These are phyloP conservation scores for Heterotilapia buettikoferi DNA, from an alignment of 2,113 vertebrate genomes.

Conservation along the genomic window DNA sequence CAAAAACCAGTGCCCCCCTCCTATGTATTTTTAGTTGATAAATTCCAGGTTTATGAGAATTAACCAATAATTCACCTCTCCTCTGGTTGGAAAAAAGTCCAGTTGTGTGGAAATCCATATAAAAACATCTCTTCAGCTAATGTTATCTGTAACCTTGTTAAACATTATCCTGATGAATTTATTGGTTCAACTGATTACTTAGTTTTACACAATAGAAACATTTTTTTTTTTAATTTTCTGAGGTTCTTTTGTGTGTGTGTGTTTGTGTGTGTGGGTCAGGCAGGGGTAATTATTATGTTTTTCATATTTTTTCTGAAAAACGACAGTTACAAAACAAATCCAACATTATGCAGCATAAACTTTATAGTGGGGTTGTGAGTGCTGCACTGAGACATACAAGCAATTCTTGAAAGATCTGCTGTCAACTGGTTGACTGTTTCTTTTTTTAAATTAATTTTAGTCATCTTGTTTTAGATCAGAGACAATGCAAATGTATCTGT, in stretches of 20 bases:
- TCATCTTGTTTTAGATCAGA: not conserved
- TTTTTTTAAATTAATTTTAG: not conserved
- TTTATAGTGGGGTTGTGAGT: not conserved
- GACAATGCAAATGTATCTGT: not conserved
- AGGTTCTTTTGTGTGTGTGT: not conserved
- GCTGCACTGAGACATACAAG: not conserved
- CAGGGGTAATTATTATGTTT: not conserved
- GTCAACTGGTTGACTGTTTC: not conserved
- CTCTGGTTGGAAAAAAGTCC: not conserved
- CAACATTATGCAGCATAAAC: not conserved
- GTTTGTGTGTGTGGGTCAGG: not conserved
- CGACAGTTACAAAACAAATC: not conserved
- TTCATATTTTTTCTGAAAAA: not conserved
- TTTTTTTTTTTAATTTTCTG: accelerated
- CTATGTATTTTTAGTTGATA: not conserved
- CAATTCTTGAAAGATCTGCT: not conserved
- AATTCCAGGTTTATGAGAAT: not conserved
- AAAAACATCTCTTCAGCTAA: not conserved
- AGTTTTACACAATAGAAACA: not conserved
- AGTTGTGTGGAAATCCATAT: not conserved
- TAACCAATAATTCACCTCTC: not conserved
- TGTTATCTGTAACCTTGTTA: not conserved
- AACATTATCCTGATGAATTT: not conserved
- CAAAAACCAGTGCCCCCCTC: not conserved
- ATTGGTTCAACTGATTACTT: not conserved